phyloP scores from a whole-genome alignment of 35 echinoderm and acorn worm genomes.

The Chiridota heheva region DNA sequence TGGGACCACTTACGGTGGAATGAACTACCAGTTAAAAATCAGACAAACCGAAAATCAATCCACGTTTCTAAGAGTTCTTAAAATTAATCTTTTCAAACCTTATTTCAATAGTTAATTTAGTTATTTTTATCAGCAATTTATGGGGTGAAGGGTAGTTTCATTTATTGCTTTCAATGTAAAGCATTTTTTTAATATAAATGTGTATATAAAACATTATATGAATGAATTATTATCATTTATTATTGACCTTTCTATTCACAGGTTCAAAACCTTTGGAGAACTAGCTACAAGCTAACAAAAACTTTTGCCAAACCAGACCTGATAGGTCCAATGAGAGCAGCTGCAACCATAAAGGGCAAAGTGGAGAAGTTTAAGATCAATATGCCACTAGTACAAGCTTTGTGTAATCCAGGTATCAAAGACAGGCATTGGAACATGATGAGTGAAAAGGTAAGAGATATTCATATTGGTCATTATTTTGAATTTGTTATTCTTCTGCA shows the following conservation, averaged over 20 bases:
- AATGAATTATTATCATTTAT: not conserved
- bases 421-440: constrained; percentile 96
- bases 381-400: constrained; percentile 93
- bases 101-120: too few species aligned
- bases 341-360: constrained; percentile 94
- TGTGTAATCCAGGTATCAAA: constrained; percentile 98
- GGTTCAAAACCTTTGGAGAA: constrained; percentile 92
- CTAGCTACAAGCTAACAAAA: constrained; percentile 98
- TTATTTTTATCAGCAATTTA: too few species aligned
- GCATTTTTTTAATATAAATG: too few species aligned
- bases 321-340: constrained; percentile 97
- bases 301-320: constrained; percentile 83
- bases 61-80: too few species aligned
- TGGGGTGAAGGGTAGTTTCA: too few species aligned
- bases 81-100: too few species aligned
- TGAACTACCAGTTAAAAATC: too few species aligned
- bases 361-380: constrained; percentile 99
- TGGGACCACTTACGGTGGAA: too few species aligned
- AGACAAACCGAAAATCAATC: too few species aligned
- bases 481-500: not conserved
- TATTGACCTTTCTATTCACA: not conserved
- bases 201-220: too few species aligned
- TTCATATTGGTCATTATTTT: not conserved
- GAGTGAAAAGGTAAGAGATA: constrained; percentile 87
- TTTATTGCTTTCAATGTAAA: too few species aligned